phyloP scores from a whole-genome alignment of 2,797 vertebrate species.

The Poecilia wingei region DNA sequence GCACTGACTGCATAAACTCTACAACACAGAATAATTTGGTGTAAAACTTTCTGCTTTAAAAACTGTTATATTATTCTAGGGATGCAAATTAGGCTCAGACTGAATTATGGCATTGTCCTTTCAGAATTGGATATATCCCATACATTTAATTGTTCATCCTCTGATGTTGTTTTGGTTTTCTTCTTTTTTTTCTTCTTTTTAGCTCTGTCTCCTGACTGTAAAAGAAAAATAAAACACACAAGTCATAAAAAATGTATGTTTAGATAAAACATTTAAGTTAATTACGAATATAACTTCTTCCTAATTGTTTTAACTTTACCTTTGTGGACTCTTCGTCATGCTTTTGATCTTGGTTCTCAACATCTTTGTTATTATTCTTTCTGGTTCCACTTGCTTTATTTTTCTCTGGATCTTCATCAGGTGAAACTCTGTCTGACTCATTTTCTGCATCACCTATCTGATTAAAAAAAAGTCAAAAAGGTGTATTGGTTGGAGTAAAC shows the following conservation, averaged over 20 bases:
- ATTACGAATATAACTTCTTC: not conserved
- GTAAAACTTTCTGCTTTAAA: not conserved
- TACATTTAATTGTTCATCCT: slow-evolving; percentile 78
- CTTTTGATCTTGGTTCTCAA: slow-evolving; percentile 19
- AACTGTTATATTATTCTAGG: not conserved
- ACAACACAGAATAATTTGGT: not conserved
- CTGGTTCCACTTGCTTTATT: slow-evolving; percentile 21
- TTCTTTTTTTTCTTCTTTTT: slow-evolving; percentile 96
- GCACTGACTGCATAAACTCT: not conserved
- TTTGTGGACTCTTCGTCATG: slow-evolving; percentile 42
- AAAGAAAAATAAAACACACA: slow-evolving; percentile 39
- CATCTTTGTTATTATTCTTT: slow-evolving; percentile 41
- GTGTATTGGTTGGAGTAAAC: not conserved
- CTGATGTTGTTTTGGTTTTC: slow-evolving; percentile 82
- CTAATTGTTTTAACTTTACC: slow-evolving; percentile 45
- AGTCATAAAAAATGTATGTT: not conserved
- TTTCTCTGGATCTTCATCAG: slow-evolving; percentile 70
- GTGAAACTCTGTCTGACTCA: slow-evolving; percentile 59
- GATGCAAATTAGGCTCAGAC: not conserved
- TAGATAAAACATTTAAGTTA: not conserved
- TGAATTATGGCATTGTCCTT: not conserved
- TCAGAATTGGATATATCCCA: not conserved
- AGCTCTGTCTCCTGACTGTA: slow-evolving; percentile 80
- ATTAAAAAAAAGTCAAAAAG: slow-evolving; percentile 7
- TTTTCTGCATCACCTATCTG: slow-evolving; percentile 82